Evolutionary conservation across 1,140 invertebrate species (phyloP).

Genomic region (Danaus melanippus): DNA sequence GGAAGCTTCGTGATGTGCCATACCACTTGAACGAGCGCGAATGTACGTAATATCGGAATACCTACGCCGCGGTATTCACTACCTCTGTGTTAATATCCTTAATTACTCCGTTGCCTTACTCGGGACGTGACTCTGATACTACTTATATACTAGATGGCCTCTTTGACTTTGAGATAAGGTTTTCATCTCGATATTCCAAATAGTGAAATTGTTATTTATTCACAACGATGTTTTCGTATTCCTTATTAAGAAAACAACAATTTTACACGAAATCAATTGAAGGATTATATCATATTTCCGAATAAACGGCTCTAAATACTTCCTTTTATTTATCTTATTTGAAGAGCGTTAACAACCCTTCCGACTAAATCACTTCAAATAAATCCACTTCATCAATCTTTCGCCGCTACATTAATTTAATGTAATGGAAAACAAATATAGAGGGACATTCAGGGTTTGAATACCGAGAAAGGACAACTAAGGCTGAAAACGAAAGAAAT

Average conservation of each 20-base stretch:
- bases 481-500: too few species aligned
- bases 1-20: constrained; percentile 37
- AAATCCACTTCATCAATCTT: constrained; percentile 34
- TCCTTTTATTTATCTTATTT: constrained; percentile 34
- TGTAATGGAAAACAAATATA: constrained; percentile 34
- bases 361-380: constrained; percentile 28
- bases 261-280: too few species aligned
- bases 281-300: too few species aligned
- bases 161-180: too few species aligned
- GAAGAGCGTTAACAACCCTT: constrained; percentile 24
- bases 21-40: constrained; percentile 36
- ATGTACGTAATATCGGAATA: constrained; percentile 42
- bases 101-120: constrained; percentile 25
- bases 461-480: too few species aligned
- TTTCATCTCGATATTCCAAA: too few species aligned
- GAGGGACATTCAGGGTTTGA: constrained; percentile 12
- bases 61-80: constrained; percentile 31
- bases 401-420: constrained; percentile 29
- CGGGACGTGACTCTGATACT: constrained; percentile 1
- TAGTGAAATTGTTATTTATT: too few species aligned
- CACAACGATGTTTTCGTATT: too few species aligned
- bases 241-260: too few species aligned
- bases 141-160: too few species aligned
- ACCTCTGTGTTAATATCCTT: constrained; percentile 42
- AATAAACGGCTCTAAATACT: constrained; percentile 11